Conservation (phyloP, 37 sponge, comb jelly and placozoan species). For the Aplysina aerophoba region DNA sequence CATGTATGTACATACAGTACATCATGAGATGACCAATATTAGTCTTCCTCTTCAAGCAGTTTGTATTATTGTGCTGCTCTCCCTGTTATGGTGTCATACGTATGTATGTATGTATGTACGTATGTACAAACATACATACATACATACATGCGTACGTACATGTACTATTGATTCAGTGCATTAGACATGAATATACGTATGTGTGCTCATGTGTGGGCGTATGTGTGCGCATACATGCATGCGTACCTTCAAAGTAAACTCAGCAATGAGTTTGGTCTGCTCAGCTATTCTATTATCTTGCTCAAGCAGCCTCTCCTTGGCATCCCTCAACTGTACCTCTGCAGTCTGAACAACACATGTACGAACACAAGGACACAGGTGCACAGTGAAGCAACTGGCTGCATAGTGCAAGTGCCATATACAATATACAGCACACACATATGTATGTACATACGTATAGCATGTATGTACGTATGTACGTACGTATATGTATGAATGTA, state of each 20-base stretch:
- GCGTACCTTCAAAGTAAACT: slow-evolving; percentile 57
- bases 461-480: too few relatives aligned
- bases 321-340: slow-evolving; percentile 55
- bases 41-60: too few relatives aligned
- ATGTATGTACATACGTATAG: too few relatives aligned
- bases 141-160: too few relatives aligned
- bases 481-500: too few relatives aligned
- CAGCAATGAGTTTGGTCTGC: slow-evolving; percentile 69
- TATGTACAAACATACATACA: neutral
- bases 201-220: neutral
- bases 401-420: too few relatives aligned
- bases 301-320: slow-evolving; percentile 48
- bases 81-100: slow-evolving; percentile 13
- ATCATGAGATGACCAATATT: too few relatives aligned
- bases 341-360: slow-evolving; percentile 44
- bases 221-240: neutral
- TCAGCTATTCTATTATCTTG: slow-evolving; percentile 55
- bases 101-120: neutral
- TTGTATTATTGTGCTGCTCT: slow-evolving; percentile 25
- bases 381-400: neutral
- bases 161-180: neutral
- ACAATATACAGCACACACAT: too few relatives aligned
- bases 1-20: too few relatives aligned
- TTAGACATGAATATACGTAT: neutral
- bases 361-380: slow-evolving; percentile 9